Base-by-base conservation (phyloP, 2,888 invertebrate species). In the Urechis unicinctus region DNA sequence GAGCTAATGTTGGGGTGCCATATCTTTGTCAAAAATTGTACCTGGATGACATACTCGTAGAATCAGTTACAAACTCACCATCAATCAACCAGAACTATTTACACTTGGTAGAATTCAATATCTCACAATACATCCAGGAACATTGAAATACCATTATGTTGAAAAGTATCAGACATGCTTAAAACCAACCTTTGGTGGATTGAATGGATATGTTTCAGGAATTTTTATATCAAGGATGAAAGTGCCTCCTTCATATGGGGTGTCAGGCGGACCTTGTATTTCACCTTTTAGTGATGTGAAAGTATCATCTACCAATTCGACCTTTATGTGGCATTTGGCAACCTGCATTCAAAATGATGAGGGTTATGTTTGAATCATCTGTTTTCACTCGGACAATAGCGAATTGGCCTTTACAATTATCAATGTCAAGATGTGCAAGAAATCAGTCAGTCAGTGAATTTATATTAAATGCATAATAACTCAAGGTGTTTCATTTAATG, bases 1-100 rank as follows among this genome's bases (percentile, higher is more conserved):
- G 96, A 96, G 52, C 96, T 96, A 72, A 99, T 95, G 81, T 99
- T 99, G 53, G 98, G 98, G 82, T 99, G 98, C 98, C 98, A 98
- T 77, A 99, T 94, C 82, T 89, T 92, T 61, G 97, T 98, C 66
- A 89, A 85, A 82, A 98, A 99, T 66, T 91, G 86, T 63, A 97
- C 92, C 94, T 95, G 62, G 36, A 68, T 65, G 21, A 60, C n/a
- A n/a, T n/a, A n/a, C n/a, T n/a, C n/a, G n/a, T n/a, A n/a, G n/a
- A n/a, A n/a, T n/a, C n/a, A n/a, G n/a, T n/a, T n/a, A n/a, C n/a
- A n/a, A n/a, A n/a, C n/a, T n/a, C n/a, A n/a, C n/a, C n/a, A n/a
- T n/a, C n/a, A n/a, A n/a, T n/a, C n/a, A n/a, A n/a, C n/a, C n/a
- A n/a, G n/a, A n/a, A n/a, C n/a, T n/a, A n/a, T n/a, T n/a, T n/a